phyloP scores from a whole-genome alignment of 2,888 invertebrate species.

The Philereme transversata region DNA sequence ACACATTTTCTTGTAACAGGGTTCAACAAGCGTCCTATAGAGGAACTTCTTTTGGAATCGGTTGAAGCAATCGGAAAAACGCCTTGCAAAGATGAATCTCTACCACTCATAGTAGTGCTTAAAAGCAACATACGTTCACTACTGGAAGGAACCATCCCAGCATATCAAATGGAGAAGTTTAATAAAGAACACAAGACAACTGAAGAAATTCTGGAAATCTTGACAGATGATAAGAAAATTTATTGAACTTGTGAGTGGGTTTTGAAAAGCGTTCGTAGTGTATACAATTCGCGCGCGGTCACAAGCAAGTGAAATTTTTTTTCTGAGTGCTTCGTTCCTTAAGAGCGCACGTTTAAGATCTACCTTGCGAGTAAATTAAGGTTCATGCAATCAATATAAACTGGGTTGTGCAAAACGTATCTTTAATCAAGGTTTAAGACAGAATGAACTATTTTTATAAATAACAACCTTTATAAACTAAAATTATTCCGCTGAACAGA shows the following conservation, averaged over 20 bases:
- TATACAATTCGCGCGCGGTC: no score
- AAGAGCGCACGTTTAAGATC: no score
- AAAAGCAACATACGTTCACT: conserved; percentile 90
- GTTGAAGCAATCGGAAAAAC: conserved; percentile 89
- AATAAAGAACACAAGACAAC: conserved; percentile 89
- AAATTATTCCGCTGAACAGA: background rate
- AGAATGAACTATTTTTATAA: background rate
- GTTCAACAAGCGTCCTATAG: conserved; percentile 89
- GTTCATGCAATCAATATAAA: background rate
- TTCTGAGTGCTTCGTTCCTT: no score
- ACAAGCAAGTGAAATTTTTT: no score
- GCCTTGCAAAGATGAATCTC: conserved; percentile 84
- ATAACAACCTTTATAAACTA: background rate
- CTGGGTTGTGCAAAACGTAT: conserved; percentile 18
- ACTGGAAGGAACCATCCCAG: conserved; percentile 92
- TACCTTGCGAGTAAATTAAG: conserved; percentile 7
- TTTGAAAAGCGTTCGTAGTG: no score
- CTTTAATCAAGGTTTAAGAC: conserved; percentile 1
- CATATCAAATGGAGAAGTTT: conserved; percentile 90
- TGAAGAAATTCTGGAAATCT: conserved; percentile 90
- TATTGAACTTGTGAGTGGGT: conserved; percentile 7
- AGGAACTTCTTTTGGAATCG: conserved; percentile 91
- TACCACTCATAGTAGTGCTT: conserved; percentile 86
- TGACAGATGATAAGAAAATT: conserved; percentile 81
- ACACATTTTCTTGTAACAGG: conserved; percentile 57